Evolutionary conservation across 2,113 vertebrate species (phyloP), one percentile per base, ranked within the genome.

Genomic region (Cygnus atratus): DNA sequence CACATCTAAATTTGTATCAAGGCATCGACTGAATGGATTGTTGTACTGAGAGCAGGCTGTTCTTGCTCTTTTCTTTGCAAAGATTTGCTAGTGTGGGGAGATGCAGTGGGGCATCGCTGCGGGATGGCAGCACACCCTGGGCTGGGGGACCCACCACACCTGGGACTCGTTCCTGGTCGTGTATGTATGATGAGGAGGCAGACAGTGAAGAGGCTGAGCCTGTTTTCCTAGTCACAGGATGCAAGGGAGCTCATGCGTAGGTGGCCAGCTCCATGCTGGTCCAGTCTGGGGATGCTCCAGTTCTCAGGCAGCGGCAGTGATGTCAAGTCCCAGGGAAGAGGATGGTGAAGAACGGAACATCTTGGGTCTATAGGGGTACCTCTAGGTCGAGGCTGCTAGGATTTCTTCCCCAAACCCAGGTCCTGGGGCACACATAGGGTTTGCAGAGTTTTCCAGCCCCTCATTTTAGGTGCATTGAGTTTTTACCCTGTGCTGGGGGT

Each of bases 161-260:
- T 17, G 43, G 41, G 65, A 28, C 21, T 25, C 5, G 4, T 72
- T 72, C 54, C 37, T 78, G 24, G 13, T 62, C 39, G 2, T 7
- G 3, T 2, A 24, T 12, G 20, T 78, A 35, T 59, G 48, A 31
- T 1, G 3, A 76, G 48, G 24, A 81, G 25, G 21, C 11, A 89
- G 43, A 28, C 14, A 66, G n/a, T 0, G 3, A 89, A 44, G 48
- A 82, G 7, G 13, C 22, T 74, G 63, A 70, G 46, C 35, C 44
- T 78, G n/a, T 9, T 63, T n/a, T 63, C 66, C 43, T 5, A 6
- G 14, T 13, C 31, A 50, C 1, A 11, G 22, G 25, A 10, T 68
- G 9, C 44, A 66, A 29, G 35, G 52, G 6, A 2, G 0, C 26
- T n/a, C 6, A 3, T 12, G 29, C 14, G 4, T 4, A 61, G 52